Evolutionary conservation across 2,113 vertebrate species (phyloP).

Genomic region (Oryzias celebensis): DNA sequence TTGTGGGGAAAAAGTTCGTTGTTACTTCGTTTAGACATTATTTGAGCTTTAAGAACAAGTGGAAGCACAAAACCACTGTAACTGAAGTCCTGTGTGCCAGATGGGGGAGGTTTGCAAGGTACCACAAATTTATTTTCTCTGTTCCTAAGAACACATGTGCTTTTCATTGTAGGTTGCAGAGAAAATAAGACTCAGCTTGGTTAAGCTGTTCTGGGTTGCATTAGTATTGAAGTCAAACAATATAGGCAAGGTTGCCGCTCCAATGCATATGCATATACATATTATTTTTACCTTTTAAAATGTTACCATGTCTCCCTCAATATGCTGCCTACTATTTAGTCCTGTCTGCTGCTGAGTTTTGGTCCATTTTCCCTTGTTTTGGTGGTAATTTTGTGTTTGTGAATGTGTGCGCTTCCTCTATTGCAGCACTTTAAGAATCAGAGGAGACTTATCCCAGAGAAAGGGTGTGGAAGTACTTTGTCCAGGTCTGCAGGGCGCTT

Average conservation of each 20-base stretch:
- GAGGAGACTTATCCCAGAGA: conserved; percentile 94
- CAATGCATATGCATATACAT: conserved; percentile 35
- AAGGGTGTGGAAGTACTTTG: conserved; percentile 98
- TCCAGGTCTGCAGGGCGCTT: conserved; percentile 96
- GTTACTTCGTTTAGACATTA: conserved; percentile 11
- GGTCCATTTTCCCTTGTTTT: conserved; percentile 5
- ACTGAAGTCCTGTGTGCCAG: conserved; percentile 59
- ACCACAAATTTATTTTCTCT: conserved; percentile 60
- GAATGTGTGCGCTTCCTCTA: conserved; percentile 35
- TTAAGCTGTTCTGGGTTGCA: conserved; percentile 63
- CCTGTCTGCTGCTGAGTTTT: conserved; percentile 20
- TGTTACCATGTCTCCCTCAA: conserved; percentile 14
- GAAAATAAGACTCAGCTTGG: conserved; percentile 61
- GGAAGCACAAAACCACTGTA: conserved; percentile 33
- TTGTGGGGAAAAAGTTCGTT: conserved; percentile 16
- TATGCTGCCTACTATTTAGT: conserved; percentile 23
- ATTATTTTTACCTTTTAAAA: conserved; percentile 26
- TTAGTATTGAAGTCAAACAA: conserved; percentile 58
- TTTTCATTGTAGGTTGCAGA: conserved; percentile 67
- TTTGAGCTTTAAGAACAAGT: conserved; percentile 25
- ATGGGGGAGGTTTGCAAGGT: conserved; percentile 64
- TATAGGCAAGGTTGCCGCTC: conserved; percentile 28
- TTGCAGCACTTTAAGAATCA: conserved; percentile 98
- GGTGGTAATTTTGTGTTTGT: conserved; percentile 16
- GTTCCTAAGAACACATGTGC: conserved; percentile 65